A percentile compares a stretch with the other conserved stretches of the same genome.
These are phyloP conservation scores for Lethocerus indicus DNA, from an alignment of 1,140 invertebrate species.

Conservation along the genomic window DNA sequence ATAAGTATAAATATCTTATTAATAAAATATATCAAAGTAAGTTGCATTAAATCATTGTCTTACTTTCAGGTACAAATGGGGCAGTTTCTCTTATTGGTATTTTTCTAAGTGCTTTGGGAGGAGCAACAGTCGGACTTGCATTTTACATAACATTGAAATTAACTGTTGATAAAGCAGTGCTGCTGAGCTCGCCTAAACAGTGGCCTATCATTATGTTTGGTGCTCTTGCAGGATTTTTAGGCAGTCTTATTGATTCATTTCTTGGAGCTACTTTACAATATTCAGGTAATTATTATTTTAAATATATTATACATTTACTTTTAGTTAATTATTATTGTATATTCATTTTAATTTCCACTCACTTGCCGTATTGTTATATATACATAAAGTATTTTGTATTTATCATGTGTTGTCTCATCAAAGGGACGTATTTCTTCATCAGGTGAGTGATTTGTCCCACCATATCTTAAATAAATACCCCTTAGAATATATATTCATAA, in stretches of 20 bases:
- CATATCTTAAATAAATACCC: no score
- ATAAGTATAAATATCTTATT: background rate
- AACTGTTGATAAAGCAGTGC: conserved; percentile 34
- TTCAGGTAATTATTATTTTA: conserved; percentile 57
- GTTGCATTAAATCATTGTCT: no score
- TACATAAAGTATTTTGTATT: no score
- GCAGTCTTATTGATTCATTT: conserved; percentile 68
- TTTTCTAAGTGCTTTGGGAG: conserved; percentile 53
- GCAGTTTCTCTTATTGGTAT: conserved; percentile 56
- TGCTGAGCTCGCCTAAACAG: conserved; percentile 49
- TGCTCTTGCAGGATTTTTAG: conserved; percentile 52
- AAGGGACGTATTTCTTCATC: no score
- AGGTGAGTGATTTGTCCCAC: no score
- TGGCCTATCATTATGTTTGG: conserved; percentile 64
- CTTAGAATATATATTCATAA: no score
- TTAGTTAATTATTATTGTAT: no score
- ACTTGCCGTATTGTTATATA: no score
- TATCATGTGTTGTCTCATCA: no score
- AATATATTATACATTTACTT: no score
- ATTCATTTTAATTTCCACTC: no score
- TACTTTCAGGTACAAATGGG: conserved; percentile 59
- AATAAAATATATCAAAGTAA: background rate
- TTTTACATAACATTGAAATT: conserved; percentile 52
- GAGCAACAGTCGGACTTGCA: conserved; percentile 49
- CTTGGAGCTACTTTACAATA: conserved; percentile 73